Percentiles rank a stretch among this genome's conserved stretches.
Evolutionary conservation across 1,140 invertebrate genomes (phyloP).

Genomic region (Drosophila triauraria): DNA sequence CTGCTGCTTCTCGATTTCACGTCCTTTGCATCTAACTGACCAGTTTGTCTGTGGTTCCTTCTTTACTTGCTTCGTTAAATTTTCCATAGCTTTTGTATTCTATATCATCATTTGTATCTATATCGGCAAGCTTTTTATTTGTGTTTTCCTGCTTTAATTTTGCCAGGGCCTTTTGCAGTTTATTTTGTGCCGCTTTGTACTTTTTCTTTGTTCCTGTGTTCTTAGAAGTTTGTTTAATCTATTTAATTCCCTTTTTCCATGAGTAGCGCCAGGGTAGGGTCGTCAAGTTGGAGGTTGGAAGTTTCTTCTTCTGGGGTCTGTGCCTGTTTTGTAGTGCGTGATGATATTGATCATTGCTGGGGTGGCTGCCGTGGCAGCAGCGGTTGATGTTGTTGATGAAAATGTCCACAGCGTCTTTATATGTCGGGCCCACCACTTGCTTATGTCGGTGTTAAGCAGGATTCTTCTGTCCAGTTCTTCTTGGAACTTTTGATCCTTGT

Average conservation of each 20-base stretch:
- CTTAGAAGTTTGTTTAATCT: no score
- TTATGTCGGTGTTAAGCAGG: constrained; percentile 1
- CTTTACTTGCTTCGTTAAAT: constrained; percentile 4
- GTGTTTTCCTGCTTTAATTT: not conserved
- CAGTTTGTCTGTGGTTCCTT: constrained; percentile 13
- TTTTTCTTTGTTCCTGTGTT: not conserved
- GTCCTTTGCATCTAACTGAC: not conserved
- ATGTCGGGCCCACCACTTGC: not conserved
- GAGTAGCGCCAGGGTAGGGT: not conserved
- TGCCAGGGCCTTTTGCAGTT: not conserved
- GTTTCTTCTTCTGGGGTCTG: not conserved
- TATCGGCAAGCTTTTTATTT: not conserved
- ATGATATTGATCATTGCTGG: not conserved
- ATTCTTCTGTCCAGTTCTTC: not conserved
- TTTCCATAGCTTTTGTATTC: constrained; percentile 18
- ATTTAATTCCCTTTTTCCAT: not conserved
- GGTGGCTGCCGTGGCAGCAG: not conserved
- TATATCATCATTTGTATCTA: not conserved
- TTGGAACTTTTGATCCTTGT: constrained; percentile 1
- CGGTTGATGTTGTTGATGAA: constrained; percentile 1
- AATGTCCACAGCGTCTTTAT: constrained; percentile 6
- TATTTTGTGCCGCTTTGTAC: constrained; percentile 10
- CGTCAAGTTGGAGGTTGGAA: not conserved
- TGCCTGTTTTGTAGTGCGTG: not conserved
- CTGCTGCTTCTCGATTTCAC: not conserved